Evolutionary conservation across 2,888 invertebrate genomes (phyloP).

Genomic region (Augochlorella aurata): DNA sequence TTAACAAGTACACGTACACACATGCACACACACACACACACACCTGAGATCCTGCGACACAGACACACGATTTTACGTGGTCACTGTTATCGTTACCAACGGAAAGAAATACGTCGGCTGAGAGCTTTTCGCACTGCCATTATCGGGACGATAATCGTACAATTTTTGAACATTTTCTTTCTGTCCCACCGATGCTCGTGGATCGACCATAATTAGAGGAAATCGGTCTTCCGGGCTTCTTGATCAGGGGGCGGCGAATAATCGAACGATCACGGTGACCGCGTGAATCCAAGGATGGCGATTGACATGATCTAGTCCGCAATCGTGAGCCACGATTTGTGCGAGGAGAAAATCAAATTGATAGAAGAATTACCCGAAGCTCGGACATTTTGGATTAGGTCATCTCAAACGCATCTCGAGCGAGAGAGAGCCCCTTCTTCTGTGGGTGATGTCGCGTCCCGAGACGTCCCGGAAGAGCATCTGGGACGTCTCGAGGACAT

Average conservation of each 20-base stretch:
- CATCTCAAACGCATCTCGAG: slow-evolving; percentile 41
- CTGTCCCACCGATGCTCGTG: slow-evolving; percentile 16
- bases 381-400: slow-evolving; percentile 29
- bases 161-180: slow-evolving; percentile 39
- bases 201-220: slow-evolving; percentile 24
- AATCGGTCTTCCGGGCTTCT: slow-evolving; percentile 49
- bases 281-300: slow-evolving; percentile 44
- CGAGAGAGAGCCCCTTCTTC: slow-evolving; percentile 7
- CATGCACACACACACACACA: neutral
- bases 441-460: neutral
- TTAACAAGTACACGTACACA: neutral
- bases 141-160: slow-evolving; percentile 43
- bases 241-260: neutral
- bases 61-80: slow-evolving; percentile 38
- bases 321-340: slow-evolving; percentile 8
- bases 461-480: slow-evolving; percentile 9
- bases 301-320: slow-evolving; percentile 36
- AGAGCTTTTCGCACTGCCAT: slow-evolving; percentile 56
- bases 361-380: neutral
- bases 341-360: slow-evolving; percentile 12
- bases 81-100: slow-evolving; percentile 42
- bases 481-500: neutral
- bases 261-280: slow-evolving; percentile 47
- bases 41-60: slow-evolving; percentile 9
- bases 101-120: slow-evolving; percentile 33